These are phyloP conservation scores for Cosmopolites sordidus DNA, from an alignment of 2,888 invertebrate species.

Conservation along the genomic window DNA sequence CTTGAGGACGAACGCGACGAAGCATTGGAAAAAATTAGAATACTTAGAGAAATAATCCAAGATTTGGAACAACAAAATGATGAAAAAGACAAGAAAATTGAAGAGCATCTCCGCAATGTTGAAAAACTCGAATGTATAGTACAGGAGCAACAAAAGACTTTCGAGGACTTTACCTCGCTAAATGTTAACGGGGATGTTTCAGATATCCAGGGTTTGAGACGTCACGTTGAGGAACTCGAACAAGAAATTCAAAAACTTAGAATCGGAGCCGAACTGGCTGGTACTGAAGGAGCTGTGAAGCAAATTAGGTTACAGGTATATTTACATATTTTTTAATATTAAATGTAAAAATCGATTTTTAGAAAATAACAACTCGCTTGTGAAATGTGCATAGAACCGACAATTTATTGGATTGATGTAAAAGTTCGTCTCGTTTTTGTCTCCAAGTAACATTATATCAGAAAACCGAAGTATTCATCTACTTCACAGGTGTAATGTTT, in stretches of 20 bases:
- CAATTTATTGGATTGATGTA: too few species aligned
- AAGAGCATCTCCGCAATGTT: slow-evolving; percentile 53
- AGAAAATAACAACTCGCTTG: too few species aligned
- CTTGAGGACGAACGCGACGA: slow-evolving; percentile 69
- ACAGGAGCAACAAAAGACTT: slow-evolving; percentile 53
- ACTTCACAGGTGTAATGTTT: too few species aligned
- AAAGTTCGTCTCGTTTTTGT: too few species aligned
- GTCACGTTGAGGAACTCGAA: slow-evolving; percentile 51
- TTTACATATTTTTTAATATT: too few species aligned
- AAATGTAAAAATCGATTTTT: too few species aligned
- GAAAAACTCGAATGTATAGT: slow-evolving; percentile 53
- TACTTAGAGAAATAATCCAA: slow-evolving; percentile 71
- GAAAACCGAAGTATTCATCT: too few species aligned
- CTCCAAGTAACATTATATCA: too few species aligned
- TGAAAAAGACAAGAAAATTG: slow-evolving; percentile 57
- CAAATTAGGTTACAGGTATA: slow-evolving; percentile 49
- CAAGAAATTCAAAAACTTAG: slow-evolving; percentile 43
- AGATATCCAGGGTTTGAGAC: slow-evolving; percentile 46
- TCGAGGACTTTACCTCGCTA: slow-evolving; percentile 41
- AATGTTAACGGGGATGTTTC: slow-evolving; percentile 50
- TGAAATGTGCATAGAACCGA: too few species aligned
- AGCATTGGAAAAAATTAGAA: slow-evolving; percentile 69
- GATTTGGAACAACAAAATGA: slow-evolving; percentile 74
- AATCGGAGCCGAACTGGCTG: slow-evolving; percentile 43
- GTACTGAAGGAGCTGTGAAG: slow-evolving; percentile 45